Conservation (phyloP, 2,113 vertebrate genomes). For the Glareola pratincola region DNA sequence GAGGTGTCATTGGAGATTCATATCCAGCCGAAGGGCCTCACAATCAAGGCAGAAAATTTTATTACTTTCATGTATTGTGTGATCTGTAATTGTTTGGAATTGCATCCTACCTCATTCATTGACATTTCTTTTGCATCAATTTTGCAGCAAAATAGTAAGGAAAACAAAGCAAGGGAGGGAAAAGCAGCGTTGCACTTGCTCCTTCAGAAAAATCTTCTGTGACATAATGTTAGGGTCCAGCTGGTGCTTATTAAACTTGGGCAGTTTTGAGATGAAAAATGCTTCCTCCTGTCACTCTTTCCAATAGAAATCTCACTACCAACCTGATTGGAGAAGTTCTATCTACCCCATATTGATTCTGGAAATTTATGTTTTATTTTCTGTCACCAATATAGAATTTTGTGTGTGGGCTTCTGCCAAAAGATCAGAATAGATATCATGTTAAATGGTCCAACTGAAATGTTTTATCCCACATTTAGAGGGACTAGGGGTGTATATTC, state of each 20-base stretch:
- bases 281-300: background rate
- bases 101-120: slow-evolving; percentile 23
- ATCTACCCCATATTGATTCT: background rate
- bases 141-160: background rate
- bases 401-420: background rate
- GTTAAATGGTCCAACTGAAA: background rate
- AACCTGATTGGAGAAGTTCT: background rate
- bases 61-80: slow-evolving; percentile 52
- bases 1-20: slow-evolving; percentile 62
- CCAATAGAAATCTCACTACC: background rate
- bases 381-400: background rate
- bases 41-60: slow-evolving; percentile 51
- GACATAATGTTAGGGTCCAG: background rate
- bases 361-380: background rate
- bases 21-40: slow-evolving; percentile 46
- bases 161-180: background rate
- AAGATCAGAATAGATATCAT: background rate
- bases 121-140: slow-evolving; percentile 3
- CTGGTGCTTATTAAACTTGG: slow-evolving; percentile 10
- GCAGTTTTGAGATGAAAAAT: background rate
- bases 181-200: background rate
- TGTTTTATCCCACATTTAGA: background rate
- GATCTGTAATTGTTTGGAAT: slow-evolving; percentile 52
- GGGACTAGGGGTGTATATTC: background rate
- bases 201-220: background rate